Evolutionary conservation across 2,797 vertebrate species (phyloP).

Genomic region (Trichosurus vulpecula): DNA sequence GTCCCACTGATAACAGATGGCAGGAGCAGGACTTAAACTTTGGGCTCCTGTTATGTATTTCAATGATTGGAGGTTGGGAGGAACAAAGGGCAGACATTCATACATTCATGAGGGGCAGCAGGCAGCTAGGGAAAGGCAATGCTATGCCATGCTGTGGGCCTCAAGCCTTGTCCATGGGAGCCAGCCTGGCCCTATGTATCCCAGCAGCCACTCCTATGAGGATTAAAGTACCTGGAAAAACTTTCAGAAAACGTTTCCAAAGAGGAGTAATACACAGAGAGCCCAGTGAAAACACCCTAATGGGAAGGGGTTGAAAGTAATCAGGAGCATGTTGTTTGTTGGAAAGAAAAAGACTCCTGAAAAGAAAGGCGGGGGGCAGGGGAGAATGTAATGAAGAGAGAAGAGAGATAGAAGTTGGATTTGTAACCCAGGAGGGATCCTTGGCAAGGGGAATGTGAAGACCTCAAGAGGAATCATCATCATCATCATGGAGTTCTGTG

Average conservation of each 20-base stretch:
- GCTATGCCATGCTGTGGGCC: not conserved
- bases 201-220: not conserved
- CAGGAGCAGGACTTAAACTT: not conserved
- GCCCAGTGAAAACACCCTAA: not conserved
- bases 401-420: not conserved
- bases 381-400: not conserved
- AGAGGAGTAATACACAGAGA: not conserved
- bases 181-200: too few species aligned
- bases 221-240: too few species aligned
- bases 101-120: not conserved
- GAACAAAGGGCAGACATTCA: not conserved
- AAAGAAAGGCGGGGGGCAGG: too few species aligned
- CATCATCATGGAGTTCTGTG: not conserved
- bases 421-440: not conserved
- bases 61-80: not conserved
- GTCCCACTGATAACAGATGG: not conserved
- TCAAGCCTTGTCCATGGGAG: not conserved
- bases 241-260: not conserved
- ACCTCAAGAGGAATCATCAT: not conserved
- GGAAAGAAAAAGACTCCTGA: not conserved
- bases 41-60: not conserved
- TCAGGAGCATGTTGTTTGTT: not conserved
- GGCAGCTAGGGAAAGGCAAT: not conserved
- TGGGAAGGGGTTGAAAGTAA: not conserved
- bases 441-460: not conserved